A percentile compares a stretch with the other conserved stretches of the same genome.
Conservation (phyloP, 2,113 vertebrate genomes). For the Epinephelus cyanopodus region DNA sequence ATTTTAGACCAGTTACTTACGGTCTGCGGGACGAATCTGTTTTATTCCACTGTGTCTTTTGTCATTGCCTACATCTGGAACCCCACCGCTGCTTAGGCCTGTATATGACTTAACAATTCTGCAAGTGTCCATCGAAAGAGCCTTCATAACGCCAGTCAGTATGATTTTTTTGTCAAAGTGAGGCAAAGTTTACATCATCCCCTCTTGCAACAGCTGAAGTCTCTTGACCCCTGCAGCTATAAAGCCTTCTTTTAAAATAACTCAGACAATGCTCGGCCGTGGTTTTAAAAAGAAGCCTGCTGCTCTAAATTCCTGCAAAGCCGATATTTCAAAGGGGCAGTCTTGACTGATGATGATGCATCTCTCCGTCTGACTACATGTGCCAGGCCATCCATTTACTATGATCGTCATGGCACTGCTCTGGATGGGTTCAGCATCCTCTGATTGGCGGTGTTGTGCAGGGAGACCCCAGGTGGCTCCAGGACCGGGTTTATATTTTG, state of each 20-base stretch:
- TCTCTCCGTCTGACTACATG: neutral
- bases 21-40: no score
- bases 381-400: constrained; percentile 19
- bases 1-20: no score
- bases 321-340: constrained; percentile 16
- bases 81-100: no score
- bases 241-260: no score
- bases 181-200: neutral
- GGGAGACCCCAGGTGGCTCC: constrained; percentile 76
- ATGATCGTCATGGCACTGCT: neutral
- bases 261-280: neutral
- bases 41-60: no score
- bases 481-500: constrained; percentile 54
- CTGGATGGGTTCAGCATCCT: constrained; percentile 1
- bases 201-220: neutral
- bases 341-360: constrained; percentile 7
- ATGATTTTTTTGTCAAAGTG: neutral
- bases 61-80: no score
- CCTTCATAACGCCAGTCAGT: neutral
- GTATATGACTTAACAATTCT: no score
- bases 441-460: constrained; percentile 28
- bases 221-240: neutral
- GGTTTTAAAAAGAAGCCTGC: constrained; percentile 2
- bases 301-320: constrained; percentile 16
- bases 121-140: no score